A percentile compares a stretch with the other conserved stretches of the same genome.
These are phyloP conservation scores for Tetrao urogallus DNA, from an alignment of 2,113 vertebrate genomes.

Conservation along the genomic window DNA sequence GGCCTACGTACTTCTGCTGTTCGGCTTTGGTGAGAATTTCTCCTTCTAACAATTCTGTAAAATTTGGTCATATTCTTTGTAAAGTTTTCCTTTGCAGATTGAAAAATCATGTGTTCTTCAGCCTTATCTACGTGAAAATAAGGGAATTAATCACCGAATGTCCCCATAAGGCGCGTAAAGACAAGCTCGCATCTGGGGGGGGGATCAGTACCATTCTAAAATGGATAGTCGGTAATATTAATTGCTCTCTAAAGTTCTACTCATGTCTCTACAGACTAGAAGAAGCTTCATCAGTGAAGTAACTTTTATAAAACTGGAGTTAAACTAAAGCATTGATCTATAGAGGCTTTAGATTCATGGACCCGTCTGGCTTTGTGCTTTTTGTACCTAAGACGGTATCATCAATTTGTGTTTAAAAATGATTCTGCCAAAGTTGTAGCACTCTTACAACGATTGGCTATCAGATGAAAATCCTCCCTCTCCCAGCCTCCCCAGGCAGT, in stretches of 20 bases:
- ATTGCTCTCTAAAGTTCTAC: background rate
- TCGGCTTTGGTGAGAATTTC: background rate
- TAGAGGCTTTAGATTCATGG: background rate
- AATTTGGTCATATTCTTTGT: background rate
- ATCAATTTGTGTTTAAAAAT: background rate
- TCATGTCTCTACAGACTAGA: background rate
- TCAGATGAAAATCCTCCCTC: too few species aligned
- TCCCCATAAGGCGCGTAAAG: rapidly evolving
- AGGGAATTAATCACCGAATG: background rate
- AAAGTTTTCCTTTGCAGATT: background rate
- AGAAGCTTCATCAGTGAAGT: background rate
- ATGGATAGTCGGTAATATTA: background rate
- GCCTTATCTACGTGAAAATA: background rate
- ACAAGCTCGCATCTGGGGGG: background rate
- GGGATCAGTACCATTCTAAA: background rate
- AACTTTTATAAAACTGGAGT: background rate
- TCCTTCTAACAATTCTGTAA: background rate
- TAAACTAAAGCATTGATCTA: background rate
- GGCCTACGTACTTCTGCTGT: background rate
- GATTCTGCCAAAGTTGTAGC: rapidly evolving
- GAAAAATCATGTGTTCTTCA: background rate
- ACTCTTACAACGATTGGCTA: background rate
- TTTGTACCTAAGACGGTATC: background rate
- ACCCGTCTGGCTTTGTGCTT: background rate
- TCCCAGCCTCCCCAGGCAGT: background rate